Conservation (phyloP, 2,797 vertebrate species). For the Myotis daubentonii region DNA sequence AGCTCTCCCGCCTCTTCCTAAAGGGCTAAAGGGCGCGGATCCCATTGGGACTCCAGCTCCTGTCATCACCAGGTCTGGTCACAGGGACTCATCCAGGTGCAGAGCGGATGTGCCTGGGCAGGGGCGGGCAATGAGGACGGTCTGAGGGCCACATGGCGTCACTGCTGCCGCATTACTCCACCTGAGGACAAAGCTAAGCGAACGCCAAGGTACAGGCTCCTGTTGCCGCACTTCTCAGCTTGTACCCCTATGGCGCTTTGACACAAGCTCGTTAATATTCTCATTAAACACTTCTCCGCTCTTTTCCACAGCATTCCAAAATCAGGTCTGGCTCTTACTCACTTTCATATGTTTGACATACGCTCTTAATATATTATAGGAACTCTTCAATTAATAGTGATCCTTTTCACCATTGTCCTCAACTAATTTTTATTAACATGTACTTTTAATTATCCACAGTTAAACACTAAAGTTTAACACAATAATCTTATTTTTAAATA, state of each 20-base stretch:
- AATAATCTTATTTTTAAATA: background rate
- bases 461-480: background rate
- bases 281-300: background rate
- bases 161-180: background rate
- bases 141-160: background rate
- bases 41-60: background rate
- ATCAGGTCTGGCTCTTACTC: background rate
- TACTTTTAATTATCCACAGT: background rate
- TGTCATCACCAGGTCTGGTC: background rate
- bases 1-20: background rate
- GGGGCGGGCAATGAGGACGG: accelerated
- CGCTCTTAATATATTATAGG: background rate
- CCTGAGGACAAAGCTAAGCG: too few species aligned
- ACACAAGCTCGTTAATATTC: background rate
- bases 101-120: background rate
- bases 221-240: background rate
- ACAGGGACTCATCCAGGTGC: background rate
- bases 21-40: too few species aligned
- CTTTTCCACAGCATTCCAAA: background rate
- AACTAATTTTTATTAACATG: background rate
- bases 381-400: background rate
- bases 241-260: background rate
- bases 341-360: background rate
- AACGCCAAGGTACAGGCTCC: background rate
- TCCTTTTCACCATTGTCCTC: background rate